These are phyloP conservation scores for Scelioninae gen. 1 DNA, from an alignment of 2,888 invertebrate genomes.

Conservation along the genomic window DNA sequence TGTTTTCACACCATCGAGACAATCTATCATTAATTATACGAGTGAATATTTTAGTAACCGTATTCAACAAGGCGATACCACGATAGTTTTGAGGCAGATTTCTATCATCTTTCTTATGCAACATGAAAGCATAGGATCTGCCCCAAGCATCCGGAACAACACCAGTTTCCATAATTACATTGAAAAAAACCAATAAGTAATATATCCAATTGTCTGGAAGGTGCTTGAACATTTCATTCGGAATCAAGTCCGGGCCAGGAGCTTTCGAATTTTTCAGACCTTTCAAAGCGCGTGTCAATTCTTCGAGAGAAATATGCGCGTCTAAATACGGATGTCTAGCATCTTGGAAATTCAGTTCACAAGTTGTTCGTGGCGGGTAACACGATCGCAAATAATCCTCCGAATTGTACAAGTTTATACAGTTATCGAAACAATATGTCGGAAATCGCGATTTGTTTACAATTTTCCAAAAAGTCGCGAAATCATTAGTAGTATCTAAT, in stretches of 20 bases:
- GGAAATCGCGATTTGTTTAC: conserved; percentile 3
- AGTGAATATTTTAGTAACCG: conserved; percentile 13
- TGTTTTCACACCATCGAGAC: neutral
- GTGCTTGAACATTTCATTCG: conserved; percentile 21
- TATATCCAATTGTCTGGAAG: conserved; percentile 20
- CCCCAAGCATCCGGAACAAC: conserved; percentile 10
- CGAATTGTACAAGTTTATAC: neutral
- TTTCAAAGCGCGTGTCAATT: conserved; percentile 1
- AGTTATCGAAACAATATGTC: conserved; percentile 2
- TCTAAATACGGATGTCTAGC: conserved; percentile 19
- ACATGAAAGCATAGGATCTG: conserved; percentile 13
- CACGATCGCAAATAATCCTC: neutral
- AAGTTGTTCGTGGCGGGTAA: neutral
- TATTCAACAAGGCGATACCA: conserved; percentile 12
- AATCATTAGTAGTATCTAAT: too few relatives aligned
- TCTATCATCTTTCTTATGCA: conserved; percentile 14
- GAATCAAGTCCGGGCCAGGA: conserved; percentile 17
- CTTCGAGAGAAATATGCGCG: neutral
- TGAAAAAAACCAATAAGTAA: conserved; percentile 20
- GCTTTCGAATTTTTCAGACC: conserved; percentile 17
- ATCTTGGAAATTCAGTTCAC: neutral
- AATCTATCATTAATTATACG: conserved; percentile 3
- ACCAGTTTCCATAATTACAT: conserved; percentile 1
- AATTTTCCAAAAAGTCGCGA: too few relatives aligned
- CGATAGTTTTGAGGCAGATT: conserved; percentile 15